Percentiles rank a stretch among this genome's conserved stretches.
These are phyloP conservation scores for Amphipoea lucens DNA, from an alignment of 2,888 invertebrate species.

Conservation along the genomic window DNA sequence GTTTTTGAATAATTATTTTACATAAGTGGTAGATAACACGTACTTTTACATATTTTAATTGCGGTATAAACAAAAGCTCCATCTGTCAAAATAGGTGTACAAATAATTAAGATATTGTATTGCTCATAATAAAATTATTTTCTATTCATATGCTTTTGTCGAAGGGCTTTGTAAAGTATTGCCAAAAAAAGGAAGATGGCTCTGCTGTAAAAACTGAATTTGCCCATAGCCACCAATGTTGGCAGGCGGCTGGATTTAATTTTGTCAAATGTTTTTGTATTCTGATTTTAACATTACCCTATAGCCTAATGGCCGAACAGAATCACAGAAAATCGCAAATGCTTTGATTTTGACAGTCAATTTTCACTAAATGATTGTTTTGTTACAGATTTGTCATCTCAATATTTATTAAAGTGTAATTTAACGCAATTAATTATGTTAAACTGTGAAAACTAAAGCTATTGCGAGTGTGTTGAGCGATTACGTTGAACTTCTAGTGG, in stretches of 20 bases:
- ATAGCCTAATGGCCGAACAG: neutral
- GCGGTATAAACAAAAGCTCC: conserved; percentile 21
- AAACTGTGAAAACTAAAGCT: conserved; percentile 19
- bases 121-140: conserved; percentile 7
- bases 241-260: neutral
- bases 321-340: neutral
- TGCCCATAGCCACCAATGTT: neutral
- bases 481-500: neutral
- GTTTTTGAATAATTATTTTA: neutral
- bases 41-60: neutral
- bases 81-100: conserved; percentile 39
- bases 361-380: neutral
- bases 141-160: neutral
- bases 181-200: neutral
- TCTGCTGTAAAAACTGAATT: neutral
- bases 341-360: conserved; percentile 15
- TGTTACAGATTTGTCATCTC: neutral
- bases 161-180: conserved; percentile 3
- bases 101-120: conserved; percentile 18
- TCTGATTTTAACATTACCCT: neutral
- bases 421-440: neutral
- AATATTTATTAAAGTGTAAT: neutral
- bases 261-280: neutral
- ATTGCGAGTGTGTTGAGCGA: conserved; percentile 2
- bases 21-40: neutral